Evolutionary conservation across 2,888 invertebrate genomes (phyloP), one percentile per base, ranked within the genome.

Genomic region (Drosophila peninsularis): DNA sequence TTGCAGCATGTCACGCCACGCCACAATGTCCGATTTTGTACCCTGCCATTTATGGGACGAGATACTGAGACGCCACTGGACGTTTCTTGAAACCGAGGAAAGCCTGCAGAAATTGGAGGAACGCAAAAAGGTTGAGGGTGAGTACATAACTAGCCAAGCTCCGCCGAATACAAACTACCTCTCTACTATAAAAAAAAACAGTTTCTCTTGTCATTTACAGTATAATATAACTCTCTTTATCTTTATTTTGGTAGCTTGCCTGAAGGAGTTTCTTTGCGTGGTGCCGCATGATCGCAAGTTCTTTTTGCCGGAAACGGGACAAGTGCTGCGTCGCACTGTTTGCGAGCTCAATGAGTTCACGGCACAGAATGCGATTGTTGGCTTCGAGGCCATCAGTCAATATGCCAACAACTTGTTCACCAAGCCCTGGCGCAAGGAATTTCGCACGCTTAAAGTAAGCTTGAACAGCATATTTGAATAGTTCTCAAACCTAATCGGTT

Each of bases 391-490:
- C 36, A 94, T 98, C 75, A 97, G 96, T 67, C 94, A 96, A 76
- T 98, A 98, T 91, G 97, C 97, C 3, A 96, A 95, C 62, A 97
- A 98, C 92, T 93, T 98, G 69, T 93, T 97, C 57, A 95, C 96
- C 14, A 97, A 97, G 90, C 97, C 97, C 5, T 98, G 98, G 98
- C 93, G 98, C 78, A 96, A 95, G 91, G 98, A 98, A 91, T 98
- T 96, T 91, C 94, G 95, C 81, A 94, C 95, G 70, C 94, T 98
- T 71, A 95, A 96, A 94, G 97, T 97, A 90, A 91, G 5, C n/a
- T n/a, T 3, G 1, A 4, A 0, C 17, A 17, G 13, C 3, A 24
- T 13, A 27, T 17, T 7, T 3, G 0, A 37, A 27, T 17, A 7
- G 11, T 6, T 17, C 7, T 7, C 30, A 27, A 3, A 53, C 17